These are phyloP conservation scores for Drosophila littoralis DNA, from an alignment of 1,140 invertebrate genomes.

Conservation along the genomic window DNA sequence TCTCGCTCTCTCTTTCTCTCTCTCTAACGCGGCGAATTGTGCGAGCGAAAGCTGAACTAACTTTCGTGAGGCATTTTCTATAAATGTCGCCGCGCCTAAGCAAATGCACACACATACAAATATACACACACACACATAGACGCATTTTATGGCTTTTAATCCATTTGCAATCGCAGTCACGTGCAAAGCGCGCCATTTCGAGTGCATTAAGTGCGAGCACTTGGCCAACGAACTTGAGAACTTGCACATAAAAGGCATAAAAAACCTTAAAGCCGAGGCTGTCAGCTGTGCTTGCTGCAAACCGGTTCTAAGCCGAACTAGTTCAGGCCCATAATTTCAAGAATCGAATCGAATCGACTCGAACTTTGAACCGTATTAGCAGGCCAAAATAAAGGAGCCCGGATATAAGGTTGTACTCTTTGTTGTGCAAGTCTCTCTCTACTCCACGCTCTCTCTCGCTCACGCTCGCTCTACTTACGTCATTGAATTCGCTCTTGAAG, in stretches of 20 bases:
- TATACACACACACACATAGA: neutral
- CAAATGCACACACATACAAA: neutral
- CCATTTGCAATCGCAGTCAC: conserved; percentile 37
- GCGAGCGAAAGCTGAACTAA: conserved; percentile 9
- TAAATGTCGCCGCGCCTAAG: conserved; percentile 9
- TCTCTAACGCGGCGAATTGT: neutral
- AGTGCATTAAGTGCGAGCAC: conserved; percentile 37
- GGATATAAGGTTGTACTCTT: no score
- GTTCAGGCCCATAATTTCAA: neutral
- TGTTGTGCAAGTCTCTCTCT: neutral
- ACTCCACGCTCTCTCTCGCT: neutral
- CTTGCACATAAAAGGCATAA: conserved; percentile 13
- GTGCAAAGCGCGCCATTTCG: conserved; percentile 30
- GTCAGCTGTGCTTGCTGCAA: no score
- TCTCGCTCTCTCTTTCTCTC: neutral
- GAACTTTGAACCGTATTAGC: no score
- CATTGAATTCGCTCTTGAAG: conserved; percentile 87
- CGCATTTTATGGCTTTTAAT: conserved; percentile 5
- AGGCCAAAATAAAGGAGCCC: no score
- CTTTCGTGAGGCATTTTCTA: conserved; percentile 15
- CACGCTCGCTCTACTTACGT: conserved; percentile 85
- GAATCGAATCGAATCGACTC: no score
- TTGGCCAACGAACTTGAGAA: conserved; percentile 44
- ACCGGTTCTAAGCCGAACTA: no score
- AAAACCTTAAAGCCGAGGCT: neutral